Base-by-base conservation (phyloP, 2,797 vertebrate genomes). In the Zenarchopterus dispar region DNA sequence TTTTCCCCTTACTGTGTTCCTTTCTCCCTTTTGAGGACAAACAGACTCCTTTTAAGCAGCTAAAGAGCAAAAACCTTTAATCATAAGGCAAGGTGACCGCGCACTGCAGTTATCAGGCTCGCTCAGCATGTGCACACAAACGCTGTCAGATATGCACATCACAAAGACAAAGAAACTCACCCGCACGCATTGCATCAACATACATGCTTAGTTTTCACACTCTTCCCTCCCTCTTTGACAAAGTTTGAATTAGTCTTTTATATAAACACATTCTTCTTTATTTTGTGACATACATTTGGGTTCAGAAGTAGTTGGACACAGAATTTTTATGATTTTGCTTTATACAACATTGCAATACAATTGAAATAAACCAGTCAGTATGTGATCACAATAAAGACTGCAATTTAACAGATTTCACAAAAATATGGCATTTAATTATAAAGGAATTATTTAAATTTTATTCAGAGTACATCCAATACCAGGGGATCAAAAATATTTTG, bases 21-120 rank as follows among this genome's bases (percentile, higher is more conserved):
- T 79, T 71, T 85, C 46, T 51, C 46, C 67, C 62, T 75, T 85
- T 77, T 84, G 73, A 87, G 75, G 83, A 87, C 74, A 89, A 84
- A 85, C 65, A 0, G 51, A 53, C 43, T 73, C 57, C 76, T 83
- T 86, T 70, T 86, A 86, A 89, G 86, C 77, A 66, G 73, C 78
- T 85, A 88, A 84, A 88, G 85, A 88, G 81, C 24, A 28, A 61
- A 89, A 73, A 78, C 72, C 76, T 87, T 86, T 90, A 91, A 91
- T 91, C 82, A 86, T 42, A 52, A 83, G 67, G 71, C 85, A 93
- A 92, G 89, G 89, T 93, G 89, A 91, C 89, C 80, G 82, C 75
- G 56, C 69, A 71, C 73, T 85, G 50, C 55, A 71, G 81, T 90
- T 90, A 91, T 93, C 90, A 62, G 79, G 26, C 68, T 66, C 10